phyloP scores from a whole-genome alignment of 2,797 vertebrate genomes.

The Phoxinus dragarum region DNA sequence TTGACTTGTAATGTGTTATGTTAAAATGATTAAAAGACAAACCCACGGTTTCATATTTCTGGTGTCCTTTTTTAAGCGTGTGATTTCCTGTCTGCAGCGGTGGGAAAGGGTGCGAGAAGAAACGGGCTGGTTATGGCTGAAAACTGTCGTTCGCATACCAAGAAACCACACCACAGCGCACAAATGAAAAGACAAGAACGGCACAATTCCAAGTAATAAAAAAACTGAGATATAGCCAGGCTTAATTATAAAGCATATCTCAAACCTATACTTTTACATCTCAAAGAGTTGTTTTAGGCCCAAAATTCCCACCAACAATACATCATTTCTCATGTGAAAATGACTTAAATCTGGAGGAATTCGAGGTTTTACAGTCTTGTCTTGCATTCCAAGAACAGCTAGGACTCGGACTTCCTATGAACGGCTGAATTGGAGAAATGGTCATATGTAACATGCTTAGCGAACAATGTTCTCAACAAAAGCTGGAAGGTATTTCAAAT shows the following conservation, averaged over 20 bases:
- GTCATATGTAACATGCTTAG: background rate
- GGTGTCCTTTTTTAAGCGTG: slow-evolving; percentile 36
- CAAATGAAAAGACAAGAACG: slow-evolving; percentile 59
- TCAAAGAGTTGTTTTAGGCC: slow-evolving; percentile 36
- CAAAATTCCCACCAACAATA: slow-evolving; percentile 39
- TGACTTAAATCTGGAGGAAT: slow-evolving; percentile 52
- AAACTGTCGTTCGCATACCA: slow-evolving; percentile 60
- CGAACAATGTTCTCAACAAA: background rate
- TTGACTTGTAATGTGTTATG: slow-evolving; percentile 85
- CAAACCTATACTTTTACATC: slow-evolving; percentile 69
- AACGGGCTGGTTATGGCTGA: slow-evolving; percentile 46
- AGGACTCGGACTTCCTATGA: background rate
- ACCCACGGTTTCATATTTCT: slow-evolving; percentile 78
- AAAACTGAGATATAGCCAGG: slow-evolving; percentile 61
- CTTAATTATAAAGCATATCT: slow-evolving; percentile 69
- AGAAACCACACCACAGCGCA: slow-evolving; percentile 59
- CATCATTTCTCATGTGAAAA: slow-evolving; percentile 40
- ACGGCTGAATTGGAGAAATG: background rate
- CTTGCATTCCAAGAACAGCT: slow-evolving; percentile 43
- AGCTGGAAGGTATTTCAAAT: slow-evolving; percentile 58
- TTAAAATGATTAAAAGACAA: slow-evolving; percentile 86
- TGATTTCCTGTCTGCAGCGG: slow-evolving; percentile 56
- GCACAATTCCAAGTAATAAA: slow-evolving; percentile 64
- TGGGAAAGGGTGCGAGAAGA: slow-evolving; percentile 48
- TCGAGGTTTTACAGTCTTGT: slow-evolving; percentile 52